phyloP scores from a whole-genome alignment of 2,888 invertebrate species.

The Trichogramma dendrolimi region DNA sequence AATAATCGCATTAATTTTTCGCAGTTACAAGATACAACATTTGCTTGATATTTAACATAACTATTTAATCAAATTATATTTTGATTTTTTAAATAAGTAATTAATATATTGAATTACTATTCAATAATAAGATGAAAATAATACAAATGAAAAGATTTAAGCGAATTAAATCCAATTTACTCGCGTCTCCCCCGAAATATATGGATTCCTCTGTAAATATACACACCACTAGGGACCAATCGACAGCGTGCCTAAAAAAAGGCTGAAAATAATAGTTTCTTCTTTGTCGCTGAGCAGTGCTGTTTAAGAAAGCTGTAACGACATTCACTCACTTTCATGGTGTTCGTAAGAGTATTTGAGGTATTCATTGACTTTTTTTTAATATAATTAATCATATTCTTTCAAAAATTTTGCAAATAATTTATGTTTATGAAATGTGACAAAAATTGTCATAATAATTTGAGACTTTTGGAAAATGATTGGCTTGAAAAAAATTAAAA shows the following conservation, averaged over 20 bases:
- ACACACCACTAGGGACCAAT: conserved; percentile 35
- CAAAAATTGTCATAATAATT: background rate
- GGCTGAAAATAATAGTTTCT: conserved; percentile 42
- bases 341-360: conserved; percentile 11
- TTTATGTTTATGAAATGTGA: too few relatives aligned
- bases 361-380: background rate
- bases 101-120: conserved; percentile 1
- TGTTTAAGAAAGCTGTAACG: conserved; percentile 45
- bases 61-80: background rate
- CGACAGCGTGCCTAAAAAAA: conserved; percentile 49
- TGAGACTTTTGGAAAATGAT: background rate
- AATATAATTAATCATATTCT: background rate
- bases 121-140: background rate
- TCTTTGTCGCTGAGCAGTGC: conserved; percentile 29
- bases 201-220: conserved; percentile 8
- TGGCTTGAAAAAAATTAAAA: background rate
- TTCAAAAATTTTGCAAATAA: background rate
- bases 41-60: too few relatives aligned
- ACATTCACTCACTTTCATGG: conserved; percentile 34
- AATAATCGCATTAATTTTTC: too few relatives aligned
- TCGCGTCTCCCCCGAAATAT: conserved; percentile 30
- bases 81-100: background rate
- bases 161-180: background rate
- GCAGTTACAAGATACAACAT: too few relatives aligned
- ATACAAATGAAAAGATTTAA: background rate